Evolutionary conservation across 2,113 vertebrate genomes (phyloP).

Genomic region (Nannobrachium achirus): DNA sequence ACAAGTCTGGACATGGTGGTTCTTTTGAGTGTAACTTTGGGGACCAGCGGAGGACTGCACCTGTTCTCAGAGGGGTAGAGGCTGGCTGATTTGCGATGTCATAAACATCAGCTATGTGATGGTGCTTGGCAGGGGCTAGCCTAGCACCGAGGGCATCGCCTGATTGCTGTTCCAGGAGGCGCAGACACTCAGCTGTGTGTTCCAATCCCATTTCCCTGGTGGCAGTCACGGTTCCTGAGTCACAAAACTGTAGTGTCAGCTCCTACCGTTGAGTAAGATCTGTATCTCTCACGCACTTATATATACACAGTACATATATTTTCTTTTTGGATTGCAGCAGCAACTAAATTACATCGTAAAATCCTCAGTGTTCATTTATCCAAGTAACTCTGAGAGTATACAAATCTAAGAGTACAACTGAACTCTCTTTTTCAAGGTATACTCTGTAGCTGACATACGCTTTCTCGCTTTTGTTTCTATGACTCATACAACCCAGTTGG

Average conservation of each 20-base stretch:
- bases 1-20: neutral
- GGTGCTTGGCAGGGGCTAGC: slow-evolving; percentile 16
- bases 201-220: slow-evolving; percentile 3
- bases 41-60: slow-evolving; percentile 13
- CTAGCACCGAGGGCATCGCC: neutral
- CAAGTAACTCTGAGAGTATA: too few species aligned
- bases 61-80: slow-evolving; percentile 8
- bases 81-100: slow-evolving; percentile 35
- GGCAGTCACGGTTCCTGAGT: slow-evolving; percentile 23
- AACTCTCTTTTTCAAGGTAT: too few species aligned
- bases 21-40: slow-evolving; percentile 2
- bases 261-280: neutral
- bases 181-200: slow-evolving; percentile 6
- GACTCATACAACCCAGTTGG: neutral
- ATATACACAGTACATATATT: neutral
- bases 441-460: too few species aligned
- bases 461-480: too few species aligned
- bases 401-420: too few species aligned
- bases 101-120: slow-evolving; percentile 34
- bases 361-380: too few species aligned
- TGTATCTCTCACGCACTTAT: neutral
- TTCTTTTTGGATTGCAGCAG: neutral
- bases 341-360: neutral
- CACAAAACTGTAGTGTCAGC: slow-evolving; percentile 7
- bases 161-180: neutral